Evolutionary conservation across 1,140 invertebrate species (phyloP).

Genomic region (Camponotus floridanus): DNA sequence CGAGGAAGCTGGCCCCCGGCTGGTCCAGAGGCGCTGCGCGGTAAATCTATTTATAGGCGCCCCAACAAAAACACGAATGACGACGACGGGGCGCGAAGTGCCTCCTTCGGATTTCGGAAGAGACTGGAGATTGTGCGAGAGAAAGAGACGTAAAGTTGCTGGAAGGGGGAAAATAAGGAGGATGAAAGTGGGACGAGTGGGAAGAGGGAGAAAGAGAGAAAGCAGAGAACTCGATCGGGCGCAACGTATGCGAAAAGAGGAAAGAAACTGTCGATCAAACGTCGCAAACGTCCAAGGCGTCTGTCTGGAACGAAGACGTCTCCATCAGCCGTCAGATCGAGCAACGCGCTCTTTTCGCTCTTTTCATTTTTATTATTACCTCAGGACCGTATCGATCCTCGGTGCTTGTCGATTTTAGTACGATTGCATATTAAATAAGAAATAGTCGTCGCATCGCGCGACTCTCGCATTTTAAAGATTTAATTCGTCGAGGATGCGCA

Average conservation of each 20-base stretch:
- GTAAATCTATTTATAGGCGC: conserved; percentile 80
- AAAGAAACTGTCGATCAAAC: conserved; percentile 82
- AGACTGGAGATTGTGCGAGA: conserved; percentile 59
- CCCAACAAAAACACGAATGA: conserved; percentile 80
- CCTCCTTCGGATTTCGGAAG: conserved; percentile 66
- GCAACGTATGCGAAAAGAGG: conserved; percentile 71
- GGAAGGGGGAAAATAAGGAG: conserved; percentile 1
- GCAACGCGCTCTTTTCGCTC: conserved; percentile 69
- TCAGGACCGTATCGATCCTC: conserved; percentile 69
- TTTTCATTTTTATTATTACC: conserved; percentile 78
- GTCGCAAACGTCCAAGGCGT: conserved; percentile 79
- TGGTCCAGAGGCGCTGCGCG: conserved; percentile 57
- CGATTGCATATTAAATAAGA: conserved; percentile 41
- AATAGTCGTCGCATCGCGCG: conserved; percentile 27
- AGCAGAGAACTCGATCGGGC: conserved; percentile 58
- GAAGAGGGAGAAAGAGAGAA: conserved; percentile 25
- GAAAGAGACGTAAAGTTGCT: conserved; percentile 10
- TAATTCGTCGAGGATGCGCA: background rate
- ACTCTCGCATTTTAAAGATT: conserved; percentile 33
- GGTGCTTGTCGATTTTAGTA: conserved; percentile 22
- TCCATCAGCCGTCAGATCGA: conserved; percentile 81
- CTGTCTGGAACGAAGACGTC: conserved; percentile 82
- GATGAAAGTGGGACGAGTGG: conserved; percentile 60
- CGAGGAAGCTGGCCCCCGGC: conserved; percentile 76
- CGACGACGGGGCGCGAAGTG: conserved; percentile 75